Conservation (phyloP, 2,797 vertebrate genomes). For the Arrhamphus sclerolepis region DNA sequence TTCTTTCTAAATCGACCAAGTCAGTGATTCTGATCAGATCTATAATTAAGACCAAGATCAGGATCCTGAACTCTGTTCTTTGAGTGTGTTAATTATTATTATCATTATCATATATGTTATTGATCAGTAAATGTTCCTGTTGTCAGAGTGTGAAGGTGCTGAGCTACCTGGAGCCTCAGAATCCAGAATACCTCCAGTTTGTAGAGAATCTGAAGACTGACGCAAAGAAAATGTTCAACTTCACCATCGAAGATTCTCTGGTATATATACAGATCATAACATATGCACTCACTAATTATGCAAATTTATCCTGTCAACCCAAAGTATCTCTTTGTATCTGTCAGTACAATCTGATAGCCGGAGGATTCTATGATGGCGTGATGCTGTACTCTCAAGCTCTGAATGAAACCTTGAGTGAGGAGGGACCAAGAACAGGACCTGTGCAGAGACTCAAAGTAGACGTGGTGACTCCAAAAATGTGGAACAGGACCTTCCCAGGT, state of each 20-base stretch:
- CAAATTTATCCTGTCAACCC: neutral
- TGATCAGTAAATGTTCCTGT: neutral
- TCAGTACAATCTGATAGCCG: constrained; percentile 88
- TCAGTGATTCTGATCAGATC: too few relatives aligned
- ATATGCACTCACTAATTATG: too few relatives aligned
- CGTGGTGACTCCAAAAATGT: constrained; percentile 76
- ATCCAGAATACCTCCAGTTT: constrained; percentile 84
- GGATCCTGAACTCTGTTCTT: too few relatives aligned
- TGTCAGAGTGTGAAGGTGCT: constrained; percentile 89
- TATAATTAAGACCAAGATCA: too few relatives aligned
- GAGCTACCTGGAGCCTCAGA: constrained; percentile 87
- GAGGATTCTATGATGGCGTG: constrained; percentile 88
- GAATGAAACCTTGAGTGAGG: constrained; percentile 79
- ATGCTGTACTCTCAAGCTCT: constrained; percentile 87
- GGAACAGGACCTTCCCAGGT: constrained; percentile 83
- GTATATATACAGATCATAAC: constrained; percentile 59
- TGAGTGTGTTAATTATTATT: neutral
- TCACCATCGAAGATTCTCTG: constrained; percentile 85
- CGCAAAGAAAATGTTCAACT: constrained; percentile 83
- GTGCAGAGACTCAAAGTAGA: constrained; percentile 69
- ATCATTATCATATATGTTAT: neutral
- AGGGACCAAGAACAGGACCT: constrained; percentile 14
- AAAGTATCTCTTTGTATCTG: neutral
- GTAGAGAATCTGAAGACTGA: constrained; percentile 79
- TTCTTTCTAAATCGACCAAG: neutral